Evolutionary conservation across 2,113 vertebrate genomes (phyloP), one percentile per base, ranked within the genome.

Genomic region (Illadopsis cleaveri): DNA sequence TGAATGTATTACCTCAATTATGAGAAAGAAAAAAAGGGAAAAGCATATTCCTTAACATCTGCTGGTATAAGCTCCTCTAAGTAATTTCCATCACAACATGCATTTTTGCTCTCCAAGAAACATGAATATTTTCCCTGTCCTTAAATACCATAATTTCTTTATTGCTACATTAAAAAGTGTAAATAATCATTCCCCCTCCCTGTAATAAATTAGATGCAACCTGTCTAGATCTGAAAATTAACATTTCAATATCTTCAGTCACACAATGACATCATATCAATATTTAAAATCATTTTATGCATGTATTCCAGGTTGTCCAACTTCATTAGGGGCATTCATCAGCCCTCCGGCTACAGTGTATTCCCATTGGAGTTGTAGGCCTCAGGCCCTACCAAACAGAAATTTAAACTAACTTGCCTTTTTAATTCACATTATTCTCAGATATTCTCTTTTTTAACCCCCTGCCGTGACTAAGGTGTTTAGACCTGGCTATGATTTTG

Each of bases 221-320:
- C 98, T 98, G 98, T 98, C 99, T 98, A 97, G 97, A 98, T 98
- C 96, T 50, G 98, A 98, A 99, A 99, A 99, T 99, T 99, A 99
- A 99, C 98, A 98, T 98, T 98, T 98, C 99, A 99, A 98, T 99
- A 98, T 99, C 98, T 99, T 98, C 98, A 98, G 98, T 98, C 98
- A 97, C 98, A 98, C 98, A 98, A 98, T 99, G 98, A 98, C 99
- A 99, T 98, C 96, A 97, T 99, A 99, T 99, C 99, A 99, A 99
- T 99, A 99, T 99, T 99, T 99, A 99, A 99, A 99, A 98, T 97
- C 98, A 98, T 99, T 99, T 99, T 99, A 99, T 99, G 99, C 99
- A 99, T 99, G 98, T 99, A 99, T 99, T 99, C 99, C 98, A 98
- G 98, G 98, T 98, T 99, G 99, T 99, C 99, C 99, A 99, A 99